Conservation (phyloP, 2,888 invertebrate species). For the Pollenia amentaria region DNA sequence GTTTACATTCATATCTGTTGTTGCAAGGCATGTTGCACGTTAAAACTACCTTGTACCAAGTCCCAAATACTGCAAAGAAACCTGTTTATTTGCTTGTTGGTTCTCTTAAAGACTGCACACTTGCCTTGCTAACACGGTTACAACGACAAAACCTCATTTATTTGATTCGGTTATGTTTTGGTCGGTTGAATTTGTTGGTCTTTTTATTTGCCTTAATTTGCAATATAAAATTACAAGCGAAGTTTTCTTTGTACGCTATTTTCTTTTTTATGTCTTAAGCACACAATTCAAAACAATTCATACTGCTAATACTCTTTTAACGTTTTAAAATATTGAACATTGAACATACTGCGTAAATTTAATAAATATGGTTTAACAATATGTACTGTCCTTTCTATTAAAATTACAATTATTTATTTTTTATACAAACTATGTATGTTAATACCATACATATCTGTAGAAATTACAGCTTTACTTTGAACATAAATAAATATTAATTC, state of each 20-base stretch:
- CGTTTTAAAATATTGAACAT: too few species aligned
- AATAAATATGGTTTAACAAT: too few species aligned
- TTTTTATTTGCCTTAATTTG: conserved; percentile 48
- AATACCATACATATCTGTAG: too few species aligned
- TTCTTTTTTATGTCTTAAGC: neutral
- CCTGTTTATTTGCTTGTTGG: conserved; percentile 57
- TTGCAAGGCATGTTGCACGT: conserved; percentile 65
- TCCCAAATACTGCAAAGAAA: conserved; percentile 63
- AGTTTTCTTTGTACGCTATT: conserved; percentile 23
- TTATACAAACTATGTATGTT: too few species aligned
- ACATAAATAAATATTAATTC: too few species aligned
- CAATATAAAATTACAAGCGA: conserved; percentile 12
- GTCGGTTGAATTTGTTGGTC: conserved; percentile 38
- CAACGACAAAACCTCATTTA: conserved; percentile 59
- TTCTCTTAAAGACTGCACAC: conserved; percentile 55
- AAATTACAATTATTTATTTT: too few species aligned
- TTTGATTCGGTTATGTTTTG: conserved; percentile 44
- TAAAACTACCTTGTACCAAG: conserved; percentile 58
- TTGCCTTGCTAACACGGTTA: conserved; percentile 71
- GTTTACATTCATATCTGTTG: conserved; percentile 50
- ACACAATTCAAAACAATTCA: conserved; percentile 8
- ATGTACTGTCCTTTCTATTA: too few species aligned
- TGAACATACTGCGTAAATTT: too few species aligned
- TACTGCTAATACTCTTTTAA: neutral
- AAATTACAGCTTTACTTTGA: too few species aligned